Evolutionary conservation across 2,113 vertebrate genomes (phyloP), one percentile per base, ranked within the genome.

Genomic region (Xerus inauris): DNA sequence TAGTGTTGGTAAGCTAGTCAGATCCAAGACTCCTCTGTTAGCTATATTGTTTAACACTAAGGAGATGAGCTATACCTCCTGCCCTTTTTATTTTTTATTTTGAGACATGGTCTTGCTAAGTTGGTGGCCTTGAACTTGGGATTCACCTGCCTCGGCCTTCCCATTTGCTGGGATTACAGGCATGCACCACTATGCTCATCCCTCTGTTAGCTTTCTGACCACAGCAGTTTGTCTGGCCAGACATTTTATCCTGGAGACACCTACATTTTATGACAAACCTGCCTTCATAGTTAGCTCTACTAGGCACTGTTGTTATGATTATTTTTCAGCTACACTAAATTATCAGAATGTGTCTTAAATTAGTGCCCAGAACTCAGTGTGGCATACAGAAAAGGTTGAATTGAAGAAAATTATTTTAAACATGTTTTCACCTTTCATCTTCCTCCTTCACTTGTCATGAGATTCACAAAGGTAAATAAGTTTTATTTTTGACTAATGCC

Each of bases 1-100:
- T 98, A 99, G 99, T 83, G 99, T 99, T 10, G 99, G 99, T 99
- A 97, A 99, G 99, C 96, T 80, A 77, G 26, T 19, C 16, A 76
- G 5, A 26, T 30, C 49, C 32, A 4, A 6, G 14, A 14, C 22
- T 49, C 35, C 79, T 85, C 67, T 84, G 1, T 82, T 38, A 91
- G 47, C 72, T 95, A 22, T 62, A 26, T 8, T 24, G 59, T 62
- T 62, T 28, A 62, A 24, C 24, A 62, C 59, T 28, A 28, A 62
- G 59, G 59, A 62, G 59, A 62, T 28, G 59, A 62, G 24, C 26
- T 62, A 62, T 19, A 62, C 24, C 26, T 57, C 9, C 24, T 28
- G 59, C 26, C 22, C 59, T 62, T 62, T 62, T 28, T 62, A 11
- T 62, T 62, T 62, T 62, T 62, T 62, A 11, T 28, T 26, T 62